These are phyloP conservation scores for Caenorhabditis panamensis DNA, from an alignment of 2,888 invertebrate species.

Conservation along the genomic window DNA sequence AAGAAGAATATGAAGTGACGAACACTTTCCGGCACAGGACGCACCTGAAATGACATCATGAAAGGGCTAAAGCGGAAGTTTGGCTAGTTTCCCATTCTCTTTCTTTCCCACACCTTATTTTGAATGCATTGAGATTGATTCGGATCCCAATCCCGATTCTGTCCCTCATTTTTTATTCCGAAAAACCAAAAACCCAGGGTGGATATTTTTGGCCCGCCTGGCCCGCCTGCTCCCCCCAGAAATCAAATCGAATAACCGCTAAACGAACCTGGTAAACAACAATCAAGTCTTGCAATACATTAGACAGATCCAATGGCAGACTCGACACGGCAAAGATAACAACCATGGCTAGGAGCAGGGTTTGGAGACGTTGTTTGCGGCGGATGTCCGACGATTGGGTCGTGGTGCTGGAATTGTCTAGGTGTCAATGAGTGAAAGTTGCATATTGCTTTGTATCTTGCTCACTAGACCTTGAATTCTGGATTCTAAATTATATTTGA, in stretches of 20 bases:
- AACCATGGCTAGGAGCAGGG: constrained; percentile 97
- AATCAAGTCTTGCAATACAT: constrained; percentile 72
- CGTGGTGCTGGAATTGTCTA: constrained; percentile 45
- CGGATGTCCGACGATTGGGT: constrained; percentile 86
- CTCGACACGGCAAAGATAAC: constrained; percentile 94
- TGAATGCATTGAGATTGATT: constrained; percentile 3
- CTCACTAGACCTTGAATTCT: too few relatives aligned
- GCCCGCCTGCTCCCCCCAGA: background rate
- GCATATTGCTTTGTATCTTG: too few relatives aligned
- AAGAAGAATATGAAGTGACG: constrained; percentile 87
- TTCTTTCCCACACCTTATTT: constrained; percentile 5
- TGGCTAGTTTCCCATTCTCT: background rate
- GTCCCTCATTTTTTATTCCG: background rate
- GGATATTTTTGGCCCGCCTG: background rate
- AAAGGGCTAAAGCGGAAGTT: too few relatives aligned
- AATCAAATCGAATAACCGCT: background rate
- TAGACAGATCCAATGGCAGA: constrained; percentile 72
- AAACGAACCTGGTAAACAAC: constrained; percentile 63
- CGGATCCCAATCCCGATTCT: background rate
- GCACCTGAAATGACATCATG: constrained; percentile 38
- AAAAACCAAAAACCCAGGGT: background rate
- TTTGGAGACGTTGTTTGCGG: constrained; percentile 92
- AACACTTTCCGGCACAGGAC: constrained; percentile 47
- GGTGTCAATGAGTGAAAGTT: background rate
- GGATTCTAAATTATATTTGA: too few relatives aligned